Evolutionary conservation across 2,113 vertebrate species (phyloP).

Genomic region (Willisornis vidua): DNA sequence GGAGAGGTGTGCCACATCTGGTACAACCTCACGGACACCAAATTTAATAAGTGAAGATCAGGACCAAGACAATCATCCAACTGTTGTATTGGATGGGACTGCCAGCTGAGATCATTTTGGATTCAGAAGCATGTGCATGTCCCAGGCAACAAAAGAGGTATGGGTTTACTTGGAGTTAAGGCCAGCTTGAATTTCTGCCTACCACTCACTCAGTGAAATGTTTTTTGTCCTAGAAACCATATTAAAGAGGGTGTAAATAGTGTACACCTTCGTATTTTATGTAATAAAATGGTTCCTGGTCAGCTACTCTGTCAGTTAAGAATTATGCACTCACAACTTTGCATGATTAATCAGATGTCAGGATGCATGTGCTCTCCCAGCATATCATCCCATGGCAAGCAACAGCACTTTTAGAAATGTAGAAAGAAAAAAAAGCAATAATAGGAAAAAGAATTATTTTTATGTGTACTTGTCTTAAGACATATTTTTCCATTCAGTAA

Average conservation of each 20-base stretch:
- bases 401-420: conserved; percentile 58
- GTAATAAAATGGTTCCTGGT: conserved; percentile 69
- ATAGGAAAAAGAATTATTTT: conserved; percentile 75
- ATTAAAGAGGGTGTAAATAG: conserved; percentile 42
- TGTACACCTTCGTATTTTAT: conserved; percentile 55
- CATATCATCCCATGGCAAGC: conserved; percentile 65
- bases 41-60: not conserved
- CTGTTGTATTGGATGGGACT: conserved; percentile 7
- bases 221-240: not conserved
- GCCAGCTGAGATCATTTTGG: conserved; percentile 19
- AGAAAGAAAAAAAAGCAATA: conserved; percentile 52
- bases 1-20: not conserved
- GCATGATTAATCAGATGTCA: conserved; percentile 77
- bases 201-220: not conserved
- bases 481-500: conserved; percentile 79
- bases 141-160: not conserved
- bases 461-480: conserved; percentile 74
- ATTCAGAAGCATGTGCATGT: not conserved
- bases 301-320: conserved; percentile 73
- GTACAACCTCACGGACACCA: not conserved
- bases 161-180: not conserved
- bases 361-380: conserved; percentile 63
- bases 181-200: not conserved
- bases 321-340: conserved; percentile 58
- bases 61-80: not conserved